Evolutionary conservation across 2,797 vertebrate species (phyloP), one percentile per base, ranked within the genome.

Genomic region (Stomatorhinus walkeri): DNA sequence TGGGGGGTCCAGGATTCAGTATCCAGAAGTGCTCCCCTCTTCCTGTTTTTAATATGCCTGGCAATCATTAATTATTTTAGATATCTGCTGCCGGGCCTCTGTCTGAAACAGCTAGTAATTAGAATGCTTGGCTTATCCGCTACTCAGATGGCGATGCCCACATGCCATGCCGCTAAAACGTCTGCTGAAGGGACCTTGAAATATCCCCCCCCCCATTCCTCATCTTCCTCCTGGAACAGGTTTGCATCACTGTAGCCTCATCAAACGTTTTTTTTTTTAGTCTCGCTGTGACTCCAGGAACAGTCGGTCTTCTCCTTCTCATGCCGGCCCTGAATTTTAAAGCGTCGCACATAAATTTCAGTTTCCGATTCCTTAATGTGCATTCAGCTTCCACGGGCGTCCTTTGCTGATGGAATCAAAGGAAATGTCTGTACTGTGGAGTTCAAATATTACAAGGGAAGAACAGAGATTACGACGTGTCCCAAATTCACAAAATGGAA

Each of bases 101-200:
- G 89, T 90, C 89, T 91, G n/a, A 88, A 90, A 49, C 89, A 90
- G 91, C 89, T 91, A 89, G 90, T 93, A 94, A 94, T 91, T 92
- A 90, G 91, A 92, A 93, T 91, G 28, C 91, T 91, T 89, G 90
- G 91, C 90, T 92, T 79, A 88, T 91, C 91, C 68, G 89, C 61
- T 90, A 89, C 92, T 90, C 87, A 88, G 88, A 90, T 89, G 36
- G 19, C 10, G 24, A 19, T 10, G 4, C 76, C 36, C 36, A 46
- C 40, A 81, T 43, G 7, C 36, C 83, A 46, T 85, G 48, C 10
- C n/a, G 43, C 43, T 52, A 16, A 85, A 22, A 49, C 22, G 24
- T 32, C 49, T 32, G 43, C 84, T 6, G 24, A n/a, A 6, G 49
- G 49, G 2, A 3, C 14, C 24, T n/a, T 19, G 2, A 87, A 87